Evolutionary conservation across 2,797 vertebrate genomes (phyloP).

Genomic region (Sebastes vulpes): DNA sequence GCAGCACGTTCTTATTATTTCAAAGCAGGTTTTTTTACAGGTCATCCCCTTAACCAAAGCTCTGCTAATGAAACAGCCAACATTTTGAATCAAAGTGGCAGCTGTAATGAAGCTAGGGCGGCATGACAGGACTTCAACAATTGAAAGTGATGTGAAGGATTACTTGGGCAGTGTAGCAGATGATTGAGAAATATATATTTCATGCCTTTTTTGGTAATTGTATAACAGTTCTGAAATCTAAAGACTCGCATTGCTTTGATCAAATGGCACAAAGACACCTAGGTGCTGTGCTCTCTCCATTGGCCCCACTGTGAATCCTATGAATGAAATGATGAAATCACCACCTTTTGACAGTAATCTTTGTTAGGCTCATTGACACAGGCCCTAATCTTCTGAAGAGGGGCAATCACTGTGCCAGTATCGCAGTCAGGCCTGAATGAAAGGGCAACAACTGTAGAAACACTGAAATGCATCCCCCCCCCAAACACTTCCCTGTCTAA

Average conservation of each 20-base stretch:
- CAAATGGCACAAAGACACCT: constrained; percentile 1
- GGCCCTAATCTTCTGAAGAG: constrained; percentile 40
- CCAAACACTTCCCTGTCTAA: constrained; percentile 13
- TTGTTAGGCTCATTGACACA: constrained; percentile 30
- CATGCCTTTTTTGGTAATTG: constrained; percentile 4
- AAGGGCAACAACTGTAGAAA: constrained; percentile 18
- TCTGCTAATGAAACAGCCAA: constrained; percentile 4
- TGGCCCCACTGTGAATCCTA: not conserved
- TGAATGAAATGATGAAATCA: constrained; percentile 48
- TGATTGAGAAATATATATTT: constrained; percentile 18
- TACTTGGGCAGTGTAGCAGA: constrained; percentile 7
- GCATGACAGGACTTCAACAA: constrained; percentile 11
- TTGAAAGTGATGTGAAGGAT: constrained; percentile 29
- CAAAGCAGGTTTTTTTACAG: constrained; percentile 7
- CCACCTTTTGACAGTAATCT: constrained; percentile 27
- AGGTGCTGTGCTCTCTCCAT: not conserved
- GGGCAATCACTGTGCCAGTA: constrained; percentile 19
- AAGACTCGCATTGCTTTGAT: not conserved
- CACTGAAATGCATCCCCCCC: constrained; percentile 15
- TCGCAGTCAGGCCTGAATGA: constrained; percentile 26
- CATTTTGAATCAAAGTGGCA: constrained; percentile 30
- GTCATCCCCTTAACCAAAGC: not conserved
- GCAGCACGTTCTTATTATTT: constrained; percentile 6
- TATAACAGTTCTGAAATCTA: constrained; percentile 7
- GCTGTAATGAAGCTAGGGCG: constrained; percentile 19